Evolutionary conservation across 2,113 vertebrate species (phyloP), one percentile per base, ranked within the genome.

Genomic region (Setophaga kirtlandii): DNA sequence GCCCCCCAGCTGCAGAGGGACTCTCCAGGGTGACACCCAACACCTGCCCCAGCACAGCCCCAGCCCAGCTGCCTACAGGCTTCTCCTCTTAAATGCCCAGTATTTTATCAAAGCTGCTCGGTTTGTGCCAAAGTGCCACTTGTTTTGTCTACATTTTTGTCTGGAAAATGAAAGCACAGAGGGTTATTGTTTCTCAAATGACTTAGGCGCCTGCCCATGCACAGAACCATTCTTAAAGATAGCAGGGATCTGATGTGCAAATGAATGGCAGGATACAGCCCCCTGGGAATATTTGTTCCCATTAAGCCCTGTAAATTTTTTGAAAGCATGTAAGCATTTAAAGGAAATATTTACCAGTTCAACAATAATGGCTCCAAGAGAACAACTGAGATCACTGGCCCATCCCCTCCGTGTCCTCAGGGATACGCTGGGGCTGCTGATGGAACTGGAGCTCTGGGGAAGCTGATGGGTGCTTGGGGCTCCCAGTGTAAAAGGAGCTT

Each of bases 271-370:
- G 93, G 95, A 86, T 93, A n/a, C 79, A 90, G 28, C 82, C 90
- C 79, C 75, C 79, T 20, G 75, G 93, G 94, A 92, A 93, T 81
- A 86, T 85, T 83, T 93, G 81, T 95, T 94, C 90, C 75, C 90
- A 85, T 74, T 62, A 76, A 77, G 46, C 64, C 84, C 65, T 44
- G 83, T 52, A 56, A 27, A 9, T n/a, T 58, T 90, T 87, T 84
- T 41, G 6, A 25, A 83, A 91, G 50, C 81, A 5, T 83, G 78
- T 65, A 65, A 55, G 21, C 78, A 60, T 83, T 86, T 81, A 41
- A 80, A 86, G 76, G 88, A 90, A 95, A 93, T 95, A 90, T 94
- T 94, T 94, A 83, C 75, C 85, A 44, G 59, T 77, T 88, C 56
- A 41, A 91, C 55, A 88, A 83, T 39, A 88, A 94, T 14, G 75